Percentiles rank a stretch among this genome's conserved stretches.
Evolutionary conservation across 2,888 invertebrate genomes (phyloP).

Genomic region (Scaptomyza flava): DNA sequence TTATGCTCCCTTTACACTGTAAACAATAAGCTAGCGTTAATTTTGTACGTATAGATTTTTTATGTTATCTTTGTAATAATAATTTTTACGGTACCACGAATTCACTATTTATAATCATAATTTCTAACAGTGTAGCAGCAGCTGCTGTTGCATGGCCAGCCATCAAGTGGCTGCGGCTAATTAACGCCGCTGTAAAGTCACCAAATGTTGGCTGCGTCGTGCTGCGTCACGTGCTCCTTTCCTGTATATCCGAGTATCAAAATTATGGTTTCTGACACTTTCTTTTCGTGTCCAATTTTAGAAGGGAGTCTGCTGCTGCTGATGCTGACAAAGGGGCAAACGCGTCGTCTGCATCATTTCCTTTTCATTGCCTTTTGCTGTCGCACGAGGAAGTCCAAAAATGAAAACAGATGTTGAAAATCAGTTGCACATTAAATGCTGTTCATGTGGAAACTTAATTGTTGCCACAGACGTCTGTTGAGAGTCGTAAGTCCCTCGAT

Average conservation of each 20-base stretch:
- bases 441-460: constrained; percentile 83
- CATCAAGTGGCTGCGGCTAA: constrained; percentile 75
- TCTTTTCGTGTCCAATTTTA: constrained; percentile 65
- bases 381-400: constrained; percentile 68
- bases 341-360: constrained; percentile 70
- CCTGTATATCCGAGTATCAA: constrained; percentile 42
- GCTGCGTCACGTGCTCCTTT: constrained; percentile 63
- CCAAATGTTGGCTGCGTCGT: constrained; percentile 39
- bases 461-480: constrained; percentile 65
- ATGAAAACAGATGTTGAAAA: constrained; percentile 83
- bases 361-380: constrained; percentile 62
- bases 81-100: too few species aligned
- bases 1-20: constrained; percentile 16
- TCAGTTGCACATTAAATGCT: constrained; percentile 82
- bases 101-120: too few species aligned
- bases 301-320: constrained; percentile 29
- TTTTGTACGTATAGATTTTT: not conserved
- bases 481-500: constrained; percentile 43
- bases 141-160: constrained; percentile 54
- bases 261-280: constrained; percentile 73
- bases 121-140: not conserved
- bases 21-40: not conserved
- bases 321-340: constrained; percentile 1
- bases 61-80: too few species aligned
- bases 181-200: constrained; percentile 73